Conservation (phyloP, 2,888 invertebrate genomes). For the Thymelicus sylvestris region DNA sequence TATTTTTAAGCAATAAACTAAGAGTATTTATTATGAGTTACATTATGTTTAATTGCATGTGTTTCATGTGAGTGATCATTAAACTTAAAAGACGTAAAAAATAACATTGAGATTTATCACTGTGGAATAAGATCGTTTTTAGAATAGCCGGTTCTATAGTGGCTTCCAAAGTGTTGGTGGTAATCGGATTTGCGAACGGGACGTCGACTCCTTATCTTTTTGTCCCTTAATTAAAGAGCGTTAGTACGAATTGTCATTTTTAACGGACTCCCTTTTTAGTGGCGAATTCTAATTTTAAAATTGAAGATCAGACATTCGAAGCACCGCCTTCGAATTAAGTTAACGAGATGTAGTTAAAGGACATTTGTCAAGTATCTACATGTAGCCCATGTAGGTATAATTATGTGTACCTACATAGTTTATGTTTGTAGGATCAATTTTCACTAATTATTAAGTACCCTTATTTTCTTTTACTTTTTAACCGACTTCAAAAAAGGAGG, state of each 20-base stretch:
- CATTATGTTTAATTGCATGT: neutral
- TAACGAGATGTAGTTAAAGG: neutral
- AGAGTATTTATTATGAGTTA: too few species aligned
- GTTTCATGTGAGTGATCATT: constrained; percentile 3
- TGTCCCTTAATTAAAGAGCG: constrained; percentile 32
- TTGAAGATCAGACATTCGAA: constrained; percentile 5
- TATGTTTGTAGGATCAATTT: too few species aligned
- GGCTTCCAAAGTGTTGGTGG: constrained; percentile 26
- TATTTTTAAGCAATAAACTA: too few species aligned
- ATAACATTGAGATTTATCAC: neutral
- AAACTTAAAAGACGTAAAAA: neutral
- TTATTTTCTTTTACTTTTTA: too few species aligned
- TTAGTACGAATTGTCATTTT: constrained; percentile 29
- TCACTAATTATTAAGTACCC: too few species aligned
- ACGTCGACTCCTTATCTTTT: constrained; percentile 26
- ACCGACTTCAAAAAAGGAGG: too few species aligned
- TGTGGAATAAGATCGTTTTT: constrained; percentile 3
- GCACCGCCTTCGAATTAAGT: neutral
- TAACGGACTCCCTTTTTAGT: constrained; percentile 21
- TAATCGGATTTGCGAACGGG: constrained; percentile 31
- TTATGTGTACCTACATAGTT: neutral
- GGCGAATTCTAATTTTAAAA: constrained; percentile 24
- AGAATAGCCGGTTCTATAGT: neutral
- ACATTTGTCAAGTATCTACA: neutral
- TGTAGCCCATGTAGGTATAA: neutral